These are phyloP conservation scores for Pagetopsis macropterus DNA, from an alignment of 2,797 vertebrate species.

Conservation along the genomic window DNA sequence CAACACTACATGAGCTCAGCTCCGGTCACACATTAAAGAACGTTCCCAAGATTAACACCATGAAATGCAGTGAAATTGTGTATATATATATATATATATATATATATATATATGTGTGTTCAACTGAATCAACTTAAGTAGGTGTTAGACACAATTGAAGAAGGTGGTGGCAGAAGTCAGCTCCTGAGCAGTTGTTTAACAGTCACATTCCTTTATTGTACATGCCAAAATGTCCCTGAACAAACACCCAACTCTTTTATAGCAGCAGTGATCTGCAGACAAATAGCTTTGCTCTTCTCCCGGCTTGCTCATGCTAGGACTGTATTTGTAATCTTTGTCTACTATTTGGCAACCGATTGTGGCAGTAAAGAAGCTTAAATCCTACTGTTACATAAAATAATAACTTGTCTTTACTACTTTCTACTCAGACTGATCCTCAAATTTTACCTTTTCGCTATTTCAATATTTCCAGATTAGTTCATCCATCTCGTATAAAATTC, in stretches of 20 bases:
- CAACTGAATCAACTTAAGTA: slow-evolving; percentile 13
- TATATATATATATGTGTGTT: not conserved
- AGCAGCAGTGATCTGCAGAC: slow-evolving; percentile 21
- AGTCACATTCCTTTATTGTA: slow-evolving; percentile 11
- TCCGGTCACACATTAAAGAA: not conserved
- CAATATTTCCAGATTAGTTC: slow-evolving; percentile 40
- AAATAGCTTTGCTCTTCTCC: slow-evolving; percentile 28
- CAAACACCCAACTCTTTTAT: slow-evolving; percentile 21
- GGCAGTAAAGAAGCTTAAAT: slow-evolving; percentile 64
- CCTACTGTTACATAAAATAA: slow-evolving; percentile 47
- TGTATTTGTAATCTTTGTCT: slow-evolving; percentile 44
- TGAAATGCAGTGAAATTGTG: slow-evolving; percentile 18
- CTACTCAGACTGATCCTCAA: slow-evolving; percentile 30
- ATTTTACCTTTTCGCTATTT: slow-evolving; percentile 40
- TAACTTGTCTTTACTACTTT: slow-evolving; percentile 39
- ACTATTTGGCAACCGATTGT: slow-evolving; percentile 32
- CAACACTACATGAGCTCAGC: not conserved
- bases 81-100: no score
- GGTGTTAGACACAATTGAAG: not conserved
- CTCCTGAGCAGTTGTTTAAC: not conserved
- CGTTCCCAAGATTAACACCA: slow-evolving; percentile 2
- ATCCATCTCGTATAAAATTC: slow-evolving; percentile 49
- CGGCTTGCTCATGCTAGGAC: slow-evolving; percentile 18
- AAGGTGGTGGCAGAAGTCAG: slow-evolving; percentile 15
- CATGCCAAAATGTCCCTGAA: slow-evolving; percentile 16